Evolutionary conservation across 2,797 vertebrate genomes (phyloP).

Genomic region (Cryptoblepharus egeriae): DNA sequence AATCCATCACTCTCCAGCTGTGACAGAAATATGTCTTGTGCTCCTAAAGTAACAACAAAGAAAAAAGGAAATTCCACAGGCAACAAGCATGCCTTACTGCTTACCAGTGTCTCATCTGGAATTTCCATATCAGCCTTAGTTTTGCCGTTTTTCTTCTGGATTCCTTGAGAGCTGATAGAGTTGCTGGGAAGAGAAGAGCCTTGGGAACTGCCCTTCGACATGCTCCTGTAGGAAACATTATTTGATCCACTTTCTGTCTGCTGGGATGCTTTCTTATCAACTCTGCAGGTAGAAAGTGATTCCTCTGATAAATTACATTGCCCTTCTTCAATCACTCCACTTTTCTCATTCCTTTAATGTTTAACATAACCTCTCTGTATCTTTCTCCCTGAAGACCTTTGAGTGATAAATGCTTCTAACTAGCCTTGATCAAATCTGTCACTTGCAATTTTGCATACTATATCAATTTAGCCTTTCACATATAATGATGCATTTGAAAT

Average conservation of each 20-base stretch:
- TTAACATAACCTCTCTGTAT: constrained; percentile 73
- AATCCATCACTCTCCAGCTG: constrained; percentile 52
- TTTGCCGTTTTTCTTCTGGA: constrained; percentile 83
- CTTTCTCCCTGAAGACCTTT: constrained; percentile 74
- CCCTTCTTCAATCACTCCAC: constrained; percentile 76
- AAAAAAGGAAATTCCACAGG: constrained; percentile 37
- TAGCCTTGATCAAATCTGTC: constrained; percentile 80
- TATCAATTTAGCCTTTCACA: constrained; percentile 74
- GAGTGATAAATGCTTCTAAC: constrained; percentile 77
- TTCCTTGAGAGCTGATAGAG: constrained; percentile 80
- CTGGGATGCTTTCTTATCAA: constrained; percentile 82
- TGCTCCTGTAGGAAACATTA: constrained; percentile 84
- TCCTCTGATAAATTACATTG: constrained; percentile 83
- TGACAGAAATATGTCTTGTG: constrained; percentile 50
- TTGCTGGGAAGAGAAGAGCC: constrained; percentile 74
- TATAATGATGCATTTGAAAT: constrained; percentile 73
- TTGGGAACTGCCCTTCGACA: constrained; percentile 83
- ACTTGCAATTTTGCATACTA: constrained; percentile 75
- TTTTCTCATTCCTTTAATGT: constrained; percentile 71
- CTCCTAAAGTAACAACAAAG: constrained; percentile 25
- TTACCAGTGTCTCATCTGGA: constrained; percentile 83
- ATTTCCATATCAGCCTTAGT: constrained; percentile 84
- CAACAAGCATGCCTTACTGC: constrained; percentile 54
- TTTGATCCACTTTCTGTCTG: constrained; percentile 82
- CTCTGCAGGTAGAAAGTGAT: constrained; percentile 82